phyloP scores from a whole-genome alignment of 37 sponge, comb jelly and placozoan species.

The Beroe forskalii region DNA sequence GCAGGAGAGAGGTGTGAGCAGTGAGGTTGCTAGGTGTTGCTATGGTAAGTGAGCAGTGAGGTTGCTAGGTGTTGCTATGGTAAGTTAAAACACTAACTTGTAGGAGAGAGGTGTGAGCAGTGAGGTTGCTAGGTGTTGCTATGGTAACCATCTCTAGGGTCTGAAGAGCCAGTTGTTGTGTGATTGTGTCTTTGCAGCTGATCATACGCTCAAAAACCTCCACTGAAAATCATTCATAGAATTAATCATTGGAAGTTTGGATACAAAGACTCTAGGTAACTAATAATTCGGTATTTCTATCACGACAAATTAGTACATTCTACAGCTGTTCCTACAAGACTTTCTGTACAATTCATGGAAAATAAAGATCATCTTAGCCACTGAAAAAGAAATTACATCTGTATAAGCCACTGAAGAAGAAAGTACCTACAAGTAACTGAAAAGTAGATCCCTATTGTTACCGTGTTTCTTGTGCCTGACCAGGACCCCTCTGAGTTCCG shows the following conservation, averaged over 20 bases:
- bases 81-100: too few relatives aligned
- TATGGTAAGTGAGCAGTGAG: too few relatives aligned
- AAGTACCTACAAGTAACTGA: too few relatives aligned
- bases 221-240: slow-evolving; percentile 21
- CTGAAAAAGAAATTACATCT: too few relatives aligned
- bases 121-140: not conserved
- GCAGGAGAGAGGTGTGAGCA: too few relatives aligned
- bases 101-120: not conserved
- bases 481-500: not conserved
- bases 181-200: not conserved
- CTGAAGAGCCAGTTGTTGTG: slow-evolving; percentile 45
- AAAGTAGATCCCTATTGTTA: too few relatives aligned
- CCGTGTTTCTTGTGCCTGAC: slow-evolving; percentile 26
- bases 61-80: not conserved
- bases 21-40: too few relatives aligned
- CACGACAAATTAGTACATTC: too few relatives aligned
- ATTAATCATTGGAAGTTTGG: not conserved
- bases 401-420: too few relatives aligned
- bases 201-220: slow-evolving; percentile 26
- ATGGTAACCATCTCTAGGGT: slow-evolving; percentile 43
- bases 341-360: too few relatives aligned
- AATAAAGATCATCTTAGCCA: too few relatives aligned
- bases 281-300: not conserved
- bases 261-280: not conserved
- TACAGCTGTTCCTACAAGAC: too few relatives aligned